Evolutionary conservation across 2,113 vertebrate species (phyloP), one percentile per base, ranked within the genome.

Genomic region (Cromileptes altivelis): DNA sequence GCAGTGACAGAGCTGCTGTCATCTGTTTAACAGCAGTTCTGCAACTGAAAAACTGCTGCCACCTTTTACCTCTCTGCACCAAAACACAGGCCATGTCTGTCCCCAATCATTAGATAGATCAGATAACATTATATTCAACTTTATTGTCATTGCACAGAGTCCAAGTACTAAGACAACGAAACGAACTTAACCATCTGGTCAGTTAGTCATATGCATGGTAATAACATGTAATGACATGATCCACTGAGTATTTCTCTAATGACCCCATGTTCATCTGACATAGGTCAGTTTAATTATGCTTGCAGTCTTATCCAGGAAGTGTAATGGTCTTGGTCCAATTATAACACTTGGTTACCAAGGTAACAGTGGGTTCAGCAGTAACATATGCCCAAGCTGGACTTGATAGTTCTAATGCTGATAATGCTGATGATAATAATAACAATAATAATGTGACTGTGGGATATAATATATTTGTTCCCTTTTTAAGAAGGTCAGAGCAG

Each of bases 1-100:
- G 47, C 64, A 10, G 64, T 40, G 52, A 47, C 63, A n/a, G 70
- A 75, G 70, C 78, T 68, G 58, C 67, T 73, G 53, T 25, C 71
- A 56, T 47, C 65, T 70, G 55, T 61, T 74, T 73, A 13, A 64
- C 69, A 64, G 50, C 72, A 67, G 57, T 42, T 45, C 18, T 70
- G 65, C 33, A 50, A 52, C 78, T 65, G 70, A 63, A 60, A 67
- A 55, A 19, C 74, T 75, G 65, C 40, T 81, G 60, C 19, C 58
- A 37, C 18, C 50, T 37, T 23, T 25, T 17, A 12, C 17, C 12
- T 6, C n/a, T 57, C n/a, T 57, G 63, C 67, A 42, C 30, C 78
- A 49, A 12, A 33, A 69, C 68, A 74, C 58, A 71, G 69, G 75
- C 63, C 84, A 53, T 23, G 7, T 53, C 21, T 21, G 3, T 1